Conservation (phyloP, 2,888 invertebrate genomes). For the Rapana venosa region DNA sequence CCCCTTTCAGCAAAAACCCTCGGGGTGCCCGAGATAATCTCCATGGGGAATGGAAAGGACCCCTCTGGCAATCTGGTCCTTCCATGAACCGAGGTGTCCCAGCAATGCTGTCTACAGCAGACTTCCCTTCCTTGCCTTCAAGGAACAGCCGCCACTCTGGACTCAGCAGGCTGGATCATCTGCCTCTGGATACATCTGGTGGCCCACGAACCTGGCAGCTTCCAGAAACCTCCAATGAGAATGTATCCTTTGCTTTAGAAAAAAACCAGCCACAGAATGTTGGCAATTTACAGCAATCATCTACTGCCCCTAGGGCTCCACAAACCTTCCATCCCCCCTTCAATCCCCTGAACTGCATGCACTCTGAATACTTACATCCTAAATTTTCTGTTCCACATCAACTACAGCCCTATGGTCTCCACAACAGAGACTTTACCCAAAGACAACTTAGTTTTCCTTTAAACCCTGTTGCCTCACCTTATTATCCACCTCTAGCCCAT, state of each 20-base stretch:
- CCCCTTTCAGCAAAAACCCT: neutral
- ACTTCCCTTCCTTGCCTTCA: neutral
- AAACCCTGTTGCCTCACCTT: neutral
- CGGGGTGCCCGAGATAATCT: neutral
- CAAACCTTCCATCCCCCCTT: too few relatives aligned
- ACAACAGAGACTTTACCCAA: neutral
- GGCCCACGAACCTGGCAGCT: neutral
- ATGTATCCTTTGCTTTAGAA: neutral
- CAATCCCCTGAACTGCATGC: neutral
- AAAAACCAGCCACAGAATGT: neutral
- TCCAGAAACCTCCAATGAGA: neutral
- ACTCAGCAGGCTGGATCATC: neutral
- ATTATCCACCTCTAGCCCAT: neutral
- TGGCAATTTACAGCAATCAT: neutral
- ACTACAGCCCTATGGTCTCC: neutral
- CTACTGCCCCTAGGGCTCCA: neutral
- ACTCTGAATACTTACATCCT: neutral
- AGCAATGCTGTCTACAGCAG: neutral
- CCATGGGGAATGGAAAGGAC: neutral
- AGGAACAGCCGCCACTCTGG: neutral
- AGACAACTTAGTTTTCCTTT: neutral
- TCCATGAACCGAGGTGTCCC: neutral
- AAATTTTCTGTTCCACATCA: neutral
- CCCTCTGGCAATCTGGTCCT: neutral
- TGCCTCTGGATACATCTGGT: neutral